A percentile compares a stretch with the other conserved stretches of the same genome.
phyloP scores from a whole-genome alignment of 2,797 vertebrate species.

The Muscicapa comitata region DNA sequence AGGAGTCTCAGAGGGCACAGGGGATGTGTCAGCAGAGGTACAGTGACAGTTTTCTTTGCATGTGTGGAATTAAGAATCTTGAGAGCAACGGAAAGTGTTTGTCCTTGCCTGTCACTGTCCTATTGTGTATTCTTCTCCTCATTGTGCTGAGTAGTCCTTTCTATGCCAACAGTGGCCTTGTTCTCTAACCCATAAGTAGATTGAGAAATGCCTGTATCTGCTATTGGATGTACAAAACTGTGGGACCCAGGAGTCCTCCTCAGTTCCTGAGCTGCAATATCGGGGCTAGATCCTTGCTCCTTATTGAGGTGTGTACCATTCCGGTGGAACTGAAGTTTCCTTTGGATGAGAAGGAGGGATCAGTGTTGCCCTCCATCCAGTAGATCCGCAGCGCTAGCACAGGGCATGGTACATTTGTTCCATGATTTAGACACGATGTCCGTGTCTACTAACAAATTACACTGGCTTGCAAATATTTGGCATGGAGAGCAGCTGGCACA shows the following conservation, averaged over 20 bases:
- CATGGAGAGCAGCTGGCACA: neutral
- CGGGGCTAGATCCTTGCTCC: neutral
- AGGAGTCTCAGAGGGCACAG: neutral
- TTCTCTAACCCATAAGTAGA: neutral
- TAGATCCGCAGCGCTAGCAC: neutral
- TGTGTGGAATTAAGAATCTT: neutral
- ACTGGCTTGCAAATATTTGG: neutral
- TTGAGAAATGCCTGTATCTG: neutral
- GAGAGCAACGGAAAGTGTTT: neutral
- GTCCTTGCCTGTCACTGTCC: neutral
- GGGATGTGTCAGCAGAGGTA: neutral
- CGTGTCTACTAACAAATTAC: conserved; percentile 1
- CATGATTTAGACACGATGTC: neutral
- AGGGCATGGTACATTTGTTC: neutral
- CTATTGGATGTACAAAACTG: neutral
- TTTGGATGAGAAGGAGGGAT: neutral
- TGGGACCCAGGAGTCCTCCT: neutral
- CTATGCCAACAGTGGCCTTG: neutral
- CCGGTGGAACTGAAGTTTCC: neutral
- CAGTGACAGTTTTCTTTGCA: neutral
- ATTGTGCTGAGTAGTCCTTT: neutral
- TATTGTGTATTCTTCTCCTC: neutral
- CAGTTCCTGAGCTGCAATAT: neutral
- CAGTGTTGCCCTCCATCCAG: neutral
- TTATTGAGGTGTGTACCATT: neutral